phyloP scores from a whole-genome alignment of 1,140 invertebrate species.

The Platorchestia sp. region DNA sequence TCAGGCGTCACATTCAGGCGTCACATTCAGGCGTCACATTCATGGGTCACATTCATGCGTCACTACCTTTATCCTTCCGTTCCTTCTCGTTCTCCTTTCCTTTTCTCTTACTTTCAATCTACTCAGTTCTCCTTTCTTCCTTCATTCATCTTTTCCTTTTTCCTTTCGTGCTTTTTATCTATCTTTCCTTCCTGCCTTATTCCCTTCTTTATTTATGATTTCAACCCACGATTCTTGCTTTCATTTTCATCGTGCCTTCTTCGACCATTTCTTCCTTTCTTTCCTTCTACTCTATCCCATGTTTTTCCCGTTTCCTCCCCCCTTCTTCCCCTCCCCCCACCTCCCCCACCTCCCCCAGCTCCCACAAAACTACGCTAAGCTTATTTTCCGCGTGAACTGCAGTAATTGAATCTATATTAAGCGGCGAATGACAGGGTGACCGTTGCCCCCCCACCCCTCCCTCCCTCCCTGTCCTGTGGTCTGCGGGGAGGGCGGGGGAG shows the following conservation, averaged over 20 bases:
- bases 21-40: no score
- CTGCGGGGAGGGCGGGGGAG: neutral
- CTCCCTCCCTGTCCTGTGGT: neutral
- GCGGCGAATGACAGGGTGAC: neutral
- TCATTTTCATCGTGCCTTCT: neutral
- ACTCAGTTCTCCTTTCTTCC: no score
- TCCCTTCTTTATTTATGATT: neutral
- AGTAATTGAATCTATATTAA: slow-evolving; percentile 24
- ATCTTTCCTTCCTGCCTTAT: neutral
- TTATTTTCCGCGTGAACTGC: slow-evolving; percentile 25
- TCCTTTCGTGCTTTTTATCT: neutral
- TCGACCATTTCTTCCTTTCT: neutral
- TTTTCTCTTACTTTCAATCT: no score
- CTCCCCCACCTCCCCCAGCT: neutral
- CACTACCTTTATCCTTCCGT: no score
- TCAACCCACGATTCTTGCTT: no score
- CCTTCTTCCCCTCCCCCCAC: neutral
- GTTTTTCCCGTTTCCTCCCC: neutral
- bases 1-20: no score
- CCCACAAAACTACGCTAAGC: slow-evolving; percentile 24
- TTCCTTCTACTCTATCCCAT: neutral
- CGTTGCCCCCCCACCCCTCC: neutral
- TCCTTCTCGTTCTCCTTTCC: no score
- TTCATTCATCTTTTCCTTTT: no score
- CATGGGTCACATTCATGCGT: no score